Evolutionary conservation across 2,113 vertebrate genomes (phyloP), one percentile per base, ranked within the genome.

Genomic region (Mixornis gularis): DNA sequence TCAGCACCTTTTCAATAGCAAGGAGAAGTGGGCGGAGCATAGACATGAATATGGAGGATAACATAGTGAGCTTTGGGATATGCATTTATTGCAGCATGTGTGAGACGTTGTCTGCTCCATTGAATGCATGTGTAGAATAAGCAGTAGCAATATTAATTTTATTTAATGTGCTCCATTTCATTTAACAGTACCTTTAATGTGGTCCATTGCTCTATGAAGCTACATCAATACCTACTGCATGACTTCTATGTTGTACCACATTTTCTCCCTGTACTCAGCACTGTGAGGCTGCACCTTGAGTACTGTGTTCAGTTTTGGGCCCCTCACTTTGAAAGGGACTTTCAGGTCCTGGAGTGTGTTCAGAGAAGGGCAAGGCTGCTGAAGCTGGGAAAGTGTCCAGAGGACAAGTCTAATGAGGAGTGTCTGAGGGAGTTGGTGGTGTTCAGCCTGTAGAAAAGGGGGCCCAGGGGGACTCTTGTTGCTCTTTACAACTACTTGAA

Each of bases 11-110:
- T 36, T 38, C 19, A 59, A 10, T 8, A 73, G 10, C 11, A 21
- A 38, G 41, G n/a, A 73, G 19, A 79, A 58, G 53, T 2, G 34
- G 40, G 10, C 29, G 70, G 44, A 26, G 4, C 14, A 26, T 4
- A 44, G 34, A 12, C 8, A 3, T 0, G 0, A 19, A 34, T 46
- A 3, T 11, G 19, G 55, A 73, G 18, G 3, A 7, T 7, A 56
- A 72, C 0, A 0, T 6, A 19, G 21, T 14, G 70, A 84, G 34
- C 32, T 79, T n/a, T 41, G 34, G 62, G 43, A 7, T 13, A 6
- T n/a, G 17, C 4, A 10, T 60, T 69, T 78, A 10, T 34, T 6
- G 1, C 12, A 43, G 14, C 27, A 4, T 29, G 6, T 38, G 7
- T 30, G 46, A 86, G n/a, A 36, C n/a, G 9, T 5, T 3, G 6